Base-by-base conservation (phyloP, 2,113 vertebrate species). In the Callopanchax toddi region DNA sequence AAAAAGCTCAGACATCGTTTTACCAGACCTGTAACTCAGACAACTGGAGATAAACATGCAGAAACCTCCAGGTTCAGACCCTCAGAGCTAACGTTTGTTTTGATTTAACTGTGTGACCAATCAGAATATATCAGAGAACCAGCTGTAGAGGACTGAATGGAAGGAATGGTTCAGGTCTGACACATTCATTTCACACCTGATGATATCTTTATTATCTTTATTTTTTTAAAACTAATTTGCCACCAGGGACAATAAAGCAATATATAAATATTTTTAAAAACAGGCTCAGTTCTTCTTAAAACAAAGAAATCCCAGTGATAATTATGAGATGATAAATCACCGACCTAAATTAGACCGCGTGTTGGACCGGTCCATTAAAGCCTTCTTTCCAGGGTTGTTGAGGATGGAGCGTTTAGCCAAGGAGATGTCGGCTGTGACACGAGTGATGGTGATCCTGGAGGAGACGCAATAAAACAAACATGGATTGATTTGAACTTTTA, bases 341-440 rank as follows among this genome's bases (percentile, higher is more conserved):
- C 89, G 91, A 99, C 97, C 97, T 87, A 99, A 89, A 89, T 95
- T 95, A 57, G 96, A 97, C 71, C 96, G 93, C 0, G 95, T 97
- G 92, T 95, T 99, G 25, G 96, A 96, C 51, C 97, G 92, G 82
- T 99, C 97, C 70, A 99, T 97, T 84, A 99, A 95, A 52, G 95
- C 96, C 11, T 99, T 98, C 86, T 99, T 99, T 72, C 96, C 96
- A 57, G 97, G 97, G 79, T 98, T 99, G 90, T 97, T 99, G 79
- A 99, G 94, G 45, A 99, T 97, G 57, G 96, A 98, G 44, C 96
- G 93, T 84, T 99, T 99, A 72, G 97, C 97, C 86, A 99, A 93
- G 6, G 97, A 98, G 89, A 99, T 99, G 87, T 99, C 97, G 44
- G 97, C 97, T 23, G 94, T 98, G 78, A 99, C 96, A 78, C 97